These are phyloP conservation scores for Actinernus sp. DNA, from an alignment of 92 coral and sea anemone genomes.

Conservation along the genomic window DNA sequence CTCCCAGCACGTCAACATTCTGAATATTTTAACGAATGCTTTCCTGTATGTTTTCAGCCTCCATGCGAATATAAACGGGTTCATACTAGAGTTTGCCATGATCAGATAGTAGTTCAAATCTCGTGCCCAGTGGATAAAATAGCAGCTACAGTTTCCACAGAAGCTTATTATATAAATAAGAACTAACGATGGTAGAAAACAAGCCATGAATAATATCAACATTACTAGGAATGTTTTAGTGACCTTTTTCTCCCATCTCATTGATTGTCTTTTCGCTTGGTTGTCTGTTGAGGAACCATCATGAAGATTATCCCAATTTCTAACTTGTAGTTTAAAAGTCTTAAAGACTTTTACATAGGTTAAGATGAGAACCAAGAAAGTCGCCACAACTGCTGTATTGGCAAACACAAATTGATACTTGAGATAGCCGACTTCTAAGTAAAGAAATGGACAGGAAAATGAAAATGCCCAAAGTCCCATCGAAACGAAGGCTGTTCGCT, in stretches of 20 bases:
- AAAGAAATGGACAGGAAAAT: slow-evolving; percentile 48
- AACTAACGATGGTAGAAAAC: slow-evolving; percentile 71
- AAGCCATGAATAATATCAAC: slow-evolving; percentile 59
- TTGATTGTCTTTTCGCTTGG: slow-evolving; percentile 49
- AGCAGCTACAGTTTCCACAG: slow-evolving; percentile 64
- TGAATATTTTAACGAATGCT: too few species aligned
- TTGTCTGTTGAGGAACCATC: slow-evolving; percentile 55
- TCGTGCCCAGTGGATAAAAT: slow-evolving; percentile 73
- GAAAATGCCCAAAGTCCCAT: slow-evolving; percentile 57
- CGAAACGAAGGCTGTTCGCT: slow-evolving; percentile 30
- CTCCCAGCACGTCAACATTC: too few species aligned
- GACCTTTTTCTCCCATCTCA: slow-evolving; percentile 52
- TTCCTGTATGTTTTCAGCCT: slow-evolving; percentile 71
- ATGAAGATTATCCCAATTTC: too few species aligned
- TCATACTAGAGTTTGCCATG: slow-evolving; percentile 66
- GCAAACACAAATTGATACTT: slow-evolving; percentile 74
- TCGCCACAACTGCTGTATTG: slow-evolving; percentile 67
- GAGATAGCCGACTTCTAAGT: slow-evolving; percentile 70
- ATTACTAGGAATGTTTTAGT: slow-evolving; percentile 68
- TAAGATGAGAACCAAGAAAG: slow-evolving; percentile 60
- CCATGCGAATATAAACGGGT: slow-evolving; percentile 82
- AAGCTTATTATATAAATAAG: slow-evolving; percentile 75
- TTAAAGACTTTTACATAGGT: slow-evolving; percentile 75
- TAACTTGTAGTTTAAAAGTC: slow-evolving; percentile 66
- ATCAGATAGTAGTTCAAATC: slow-evolving; percentile 74